phyloP scores from a whole-genome alignment of 2,888 invertebrate genomes.

The Cotesia congregata region DNA sequence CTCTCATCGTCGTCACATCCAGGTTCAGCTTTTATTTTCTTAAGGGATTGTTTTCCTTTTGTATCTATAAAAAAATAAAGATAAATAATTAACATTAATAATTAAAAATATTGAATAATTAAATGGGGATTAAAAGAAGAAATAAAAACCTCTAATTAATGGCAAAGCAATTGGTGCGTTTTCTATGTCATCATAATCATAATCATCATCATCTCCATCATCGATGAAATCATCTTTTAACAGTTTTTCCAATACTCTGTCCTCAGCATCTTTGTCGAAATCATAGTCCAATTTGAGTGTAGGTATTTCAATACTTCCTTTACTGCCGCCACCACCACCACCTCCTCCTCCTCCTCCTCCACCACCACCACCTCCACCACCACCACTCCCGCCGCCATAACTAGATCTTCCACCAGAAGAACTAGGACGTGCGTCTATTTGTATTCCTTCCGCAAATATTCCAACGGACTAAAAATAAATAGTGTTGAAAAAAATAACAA shows the following conservation, averaged over 20 bases:
- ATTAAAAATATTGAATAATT: not conserved
- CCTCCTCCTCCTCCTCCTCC: conserved; percentile 37
- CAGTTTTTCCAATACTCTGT: conserved; percentile 62
- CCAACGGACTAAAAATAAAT: conserved; percentile 59
- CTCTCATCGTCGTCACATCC: conserved; percentile 39
- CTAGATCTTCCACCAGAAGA: conserved; percentile 44
- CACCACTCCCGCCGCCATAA: not conserved
- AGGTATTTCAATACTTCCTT: conserved; percentile 57
- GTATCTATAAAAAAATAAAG: not conserved
- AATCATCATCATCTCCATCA: conserved; percentile 55
- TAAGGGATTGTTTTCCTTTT: not conserved
- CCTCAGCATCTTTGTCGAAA: conserved; percentile 63
- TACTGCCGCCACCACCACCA: conserved; percentile 42
- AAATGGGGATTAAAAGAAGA: not conserved
- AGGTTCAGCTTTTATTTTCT: conserved; percentile 42
- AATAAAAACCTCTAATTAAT: conserved; percentile 47
- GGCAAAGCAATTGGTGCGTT: conserved; percentile 63
- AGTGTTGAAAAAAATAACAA: conserved; percentile 13
- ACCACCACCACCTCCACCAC: conserved; percentile 40
- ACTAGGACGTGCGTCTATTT: conserved; percentile 43
- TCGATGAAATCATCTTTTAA: conserved; percentile 68
- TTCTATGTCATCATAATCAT: conserved; percentile 50
- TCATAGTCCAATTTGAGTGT: conserved; percentile 60
- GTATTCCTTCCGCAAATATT: conserved; percentile 65
- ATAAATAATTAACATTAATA: not conserved